Evolutionary conservation across 2,113 vertebrate genomes (phyloP), one percentile per base, ranked within the genome.

Genomic region (Oplegnathus fasciatus): DNA sequence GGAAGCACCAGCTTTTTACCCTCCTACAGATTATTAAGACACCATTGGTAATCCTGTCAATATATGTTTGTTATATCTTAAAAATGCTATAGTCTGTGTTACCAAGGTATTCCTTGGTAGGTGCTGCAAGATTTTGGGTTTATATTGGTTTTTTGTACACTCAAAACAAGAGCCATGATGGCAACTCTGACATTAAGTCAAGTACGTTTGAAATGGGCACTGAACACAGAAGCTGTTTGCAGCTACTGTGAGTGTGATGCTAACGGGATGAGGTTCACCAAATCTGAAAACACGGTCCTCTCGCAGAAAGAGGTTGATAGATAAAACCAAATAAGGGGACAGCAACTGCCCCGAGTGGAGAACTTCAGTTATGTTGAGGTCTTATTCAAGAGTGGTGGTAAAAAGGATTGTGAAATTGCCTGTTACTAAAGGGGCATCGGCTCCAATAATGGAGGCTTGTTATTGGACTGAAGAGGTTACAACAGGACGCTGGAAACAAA

Each of bases 401-500:
- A 79, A 73, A 68, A 40, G 66, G 48, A 76, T 61, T 64, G 42
- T 58, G 28, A 86, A 66, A 62, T 14, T 40, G 60, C 77, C 40
- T 4, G 40, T 28, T 42, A 48, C n/a, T 75, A 37, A n/a, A 20
- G 69, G 44, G 34, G 18, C 46, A 64, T 22, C 8, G 10, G 46
- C 30, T 66, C 24, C n/a, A 60, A 15, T 13, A 60, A 20, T 9
- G 1, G 37, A 64, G n/a, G 6, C 44, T 72, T 67, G 82, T 72
- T 66, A 71, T n/a, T 54, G 22, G 66, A 71, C 37, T 17, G 40
- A 22, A 24, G 24, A 67, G 67, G 78, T 26, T 52, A 58, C 26
- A 46, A 40, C 58, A 64, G 24, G 24, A 64, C 6, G 24, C 9
- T 75, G 11, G 32, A 52, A 73, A 62, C 60, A 20, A 73, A 34